Base-by-base conservation (phyloP, 2,888 invertebrate genomes). In the Chouioia cunea region DNA sequence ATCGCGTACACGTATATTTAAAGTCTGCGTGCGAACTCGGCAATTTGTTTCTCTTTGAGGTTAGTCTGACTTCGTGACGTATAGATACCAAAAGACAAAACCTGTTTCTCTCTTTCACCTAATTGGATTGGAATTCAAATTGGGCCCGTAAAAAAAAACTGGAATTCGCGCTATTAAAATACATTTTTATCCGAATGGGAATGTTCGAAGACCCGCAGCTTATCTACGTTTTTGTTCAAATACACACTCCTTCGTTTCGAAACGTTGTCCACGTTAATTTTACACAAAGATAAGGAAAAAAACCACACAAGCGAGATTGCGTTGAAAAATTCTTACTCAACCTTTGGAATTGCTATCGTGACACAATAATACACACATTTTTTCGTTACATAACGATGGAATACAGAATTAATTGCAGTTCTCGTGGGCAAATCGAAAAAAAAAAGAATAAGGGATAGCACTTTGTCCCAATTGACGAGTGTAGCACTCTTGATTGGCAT, bases 381-480 rank as follows among this genome's bases (percentile, higher is more conserved):
- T 18, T 53, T 22, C n/a, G n/a, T 53, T 23, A n/a, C 53, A 23
- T 23, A 53, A 53, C 36, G 36, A 36, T 10, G 6, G 10, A 36
- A 10, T 36, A 36, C 36, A 10, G 12, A 36, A 36, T 10, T 36
- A 36, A 3, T 36, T 36, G 36, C 36, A 36, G 36, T 36, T 36
- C 36, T 12, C 36, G 12, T 36, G 36, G 6, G 6, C 36, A 10
- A 3, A 10, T 36, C 36, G 10, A 36, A 6, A 10, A 53, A 22
- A 23, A 58, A 44, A 44, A 27, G 6, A 20, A 58, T 27, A 67
- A 60, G 60, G 54, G 60, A 47, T 47, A 66, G 54, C 54, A 62
- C 46, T 68, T 68, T 62, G 54, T 16, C 54, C 48, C 43, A 62
- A 62, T 56, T 68, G 54, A 62, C 48, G 56, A 46, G 36, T 43